phyloP scores from a whole-genome alignment of 2,113 vertebrate species.

The Ptilorrhoa leucosticta region DNA sequence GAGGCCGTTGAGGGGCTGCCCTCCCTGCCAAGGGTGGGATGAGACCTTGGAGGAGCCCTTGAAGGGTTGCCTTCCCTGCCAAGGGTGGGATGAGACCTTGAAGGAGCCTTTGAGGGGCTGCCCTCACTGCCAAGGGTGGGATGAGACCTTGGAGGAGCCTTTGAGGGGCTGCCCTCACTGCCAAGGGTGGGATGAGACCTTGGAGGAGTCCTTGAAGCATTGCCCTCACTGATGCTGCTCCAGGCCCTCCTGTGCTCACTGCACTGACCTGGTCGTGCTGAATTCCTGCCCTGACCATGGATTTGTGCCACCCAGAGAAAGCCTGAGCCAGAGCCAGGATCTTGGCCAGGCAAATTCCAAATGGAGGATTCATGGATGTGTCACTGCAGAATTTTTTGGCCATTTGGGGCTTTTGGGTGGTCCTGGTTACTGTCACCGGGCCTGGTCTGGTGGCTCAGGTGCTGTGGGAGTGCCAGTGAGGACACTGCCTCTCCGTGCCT shows the following conservation, averaged over 20 bases:
- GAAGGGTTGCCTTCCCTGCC: neutral
- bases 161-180: neutral
- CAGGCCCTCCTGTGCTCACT: neutral
- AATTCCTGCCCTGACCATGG: neutral
- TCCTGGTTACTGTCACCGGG: neutral
- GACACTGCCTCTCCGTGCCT: neutral
- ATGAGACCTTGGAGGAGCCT: neutral
- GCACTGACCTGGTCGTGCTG: neutral
- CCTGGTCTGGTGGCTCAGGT: neutral
- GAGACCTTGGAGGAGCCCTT: neutral
- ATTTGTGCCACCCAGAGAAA: neutral
- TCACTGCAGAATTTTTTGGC: neutral
- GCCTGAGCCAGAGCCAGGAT: neutral
- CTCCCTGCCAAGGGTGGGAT: neutral
- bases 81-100: neutral
- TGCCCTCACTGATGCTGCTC: neutral
- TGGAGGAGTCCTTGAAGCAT: fast-evolving
- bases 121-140: neutral
- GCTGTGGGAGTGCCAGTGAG: neutral
- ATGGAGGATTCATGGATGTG: neutral
- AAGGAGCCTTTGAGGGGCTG: fast-evolving
- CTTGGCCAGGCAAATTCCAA: neutral
- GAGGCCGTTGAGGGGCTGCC: neutral
- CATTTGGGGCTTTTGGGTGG: neutral
- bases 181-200: neutral